phyloP scores from a whole-genome alignment of 30 jellyfish, hydroid and myxozoan genomes.

The Turritopsis dohrnii region DNA sequence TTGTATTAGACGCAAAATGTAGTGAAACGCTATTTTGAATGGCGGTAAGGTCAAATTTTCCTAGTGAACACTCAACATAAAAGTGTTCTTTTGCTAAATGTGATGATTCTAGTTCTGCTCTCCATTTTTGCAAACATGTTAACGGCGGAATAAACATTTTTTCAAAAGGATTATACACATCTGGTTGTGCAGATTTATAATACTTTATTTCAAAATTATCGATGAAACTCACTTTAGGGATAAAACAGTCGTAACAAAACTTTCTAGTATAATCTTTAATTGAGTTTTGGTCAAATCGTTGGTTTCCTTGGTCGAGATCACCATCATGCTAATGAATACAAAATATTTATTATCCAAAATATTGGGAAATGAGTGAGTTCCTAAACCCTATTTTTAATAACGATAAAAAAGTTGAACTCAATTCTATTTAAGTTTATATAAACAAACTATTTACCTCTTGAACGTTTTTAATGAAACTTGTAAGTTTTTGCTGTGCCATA shows the following conservation, averaged over 20 bases:
- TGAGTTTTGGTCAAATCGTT: neutral
- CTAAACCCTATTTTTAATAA: neutral
- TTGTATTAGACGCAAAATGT: neutral
- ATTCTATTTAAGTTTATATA: neutral
- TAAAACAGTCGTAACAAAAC: neutral
- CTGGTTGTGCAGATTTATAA: neutral
- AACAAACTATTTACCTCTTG: neutral
- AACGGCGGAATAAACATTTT: neutral
- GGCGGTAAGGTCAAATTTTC: neutral
- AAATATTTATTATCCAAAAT: too few species aligned
- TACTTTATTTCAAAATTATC: neutral
- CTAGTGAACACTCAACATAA: neutral
- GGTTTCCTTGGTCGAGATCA: neutral
- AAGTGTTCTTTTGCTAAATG: neutral
- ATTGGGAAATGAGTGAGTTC: neutral
- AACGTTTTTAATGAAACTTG: neutral
- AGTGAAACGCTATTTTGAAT: neutral
- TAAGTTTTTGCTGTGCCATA: neutral
- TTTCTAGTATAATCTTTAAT: neutral
- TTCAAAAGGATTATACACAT: neutral
- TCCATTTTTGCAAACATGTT: neutral
- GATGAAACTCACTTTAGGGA: neutral
- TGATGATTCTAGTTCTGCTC: neutral
- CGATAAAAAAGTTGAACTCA: neutral
- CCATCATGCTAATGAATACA: neutral